phyloP scores from a whole-genome alignment of 35 echinoderm and acorn worm genomes.

The Eucidaris tribuloides region DNA sequence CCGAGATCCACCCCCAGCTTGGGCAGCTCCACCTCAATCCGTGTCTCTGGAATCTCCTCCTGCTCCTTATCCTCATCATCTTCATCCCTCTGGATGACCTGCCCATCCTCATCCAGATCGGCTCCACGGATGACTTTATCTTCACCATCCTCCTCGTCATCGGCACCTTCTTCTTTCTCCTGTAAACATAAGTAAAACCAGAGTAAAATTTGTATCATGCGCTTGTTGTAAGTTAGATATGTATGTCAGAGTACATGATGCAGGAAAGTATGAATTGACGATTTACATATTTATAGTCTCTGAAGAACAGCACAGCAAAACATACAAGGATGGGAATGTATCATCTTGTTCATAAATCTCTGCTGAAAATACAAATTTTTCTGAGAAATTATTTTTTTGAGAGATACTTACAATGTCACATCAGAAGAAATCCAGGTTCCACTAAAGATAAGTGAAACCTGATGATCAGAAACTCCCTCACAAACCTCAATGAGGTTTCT shows the following conservation, averaged over 20 bases:
- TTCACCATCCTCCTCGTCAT: constrained; percentile 20
- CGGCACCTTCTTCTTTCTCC: constrained; percentile 15
- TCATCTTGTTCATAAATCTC: no score
- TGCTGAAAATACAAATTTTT: no score
- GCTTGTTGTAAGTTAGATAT: background rate
- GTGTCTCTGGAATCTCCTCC: constrained; percentile 73
- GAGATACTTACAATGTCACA: no score
- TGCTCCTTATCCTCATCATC: constrained; percentile 43
- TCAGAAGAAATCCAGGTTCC: no score
- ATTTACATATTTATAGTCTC: no score
- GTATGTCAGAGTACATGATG: background rate
- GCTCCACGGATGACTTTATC: constrained; percentile 20
- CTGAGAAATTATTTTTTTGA: no score
- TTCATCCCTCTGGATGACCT: constrained; percentile 42
- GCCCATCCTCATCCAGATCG: constrained; percentile 17
- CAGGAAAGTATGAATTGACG: background rate
- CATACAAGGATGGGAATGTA: no score
- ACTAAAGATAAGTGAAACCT: no score
- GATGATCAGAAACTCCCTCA: no score
- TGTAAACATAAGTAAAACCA: background rate
- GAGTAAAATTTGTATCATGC: background rate
- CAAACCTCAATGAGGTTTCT: no score
- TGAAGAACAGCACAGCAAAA: no score
- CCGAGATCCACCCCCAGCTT: constrained; percentile 77
- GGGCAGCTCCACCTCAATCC: constrained; percentile 89